These are phyloP conservation scores for Botia almorhae DNA, from an alignment of 2,797 vertebrate species.

Conservation along the genomic window DNA sequence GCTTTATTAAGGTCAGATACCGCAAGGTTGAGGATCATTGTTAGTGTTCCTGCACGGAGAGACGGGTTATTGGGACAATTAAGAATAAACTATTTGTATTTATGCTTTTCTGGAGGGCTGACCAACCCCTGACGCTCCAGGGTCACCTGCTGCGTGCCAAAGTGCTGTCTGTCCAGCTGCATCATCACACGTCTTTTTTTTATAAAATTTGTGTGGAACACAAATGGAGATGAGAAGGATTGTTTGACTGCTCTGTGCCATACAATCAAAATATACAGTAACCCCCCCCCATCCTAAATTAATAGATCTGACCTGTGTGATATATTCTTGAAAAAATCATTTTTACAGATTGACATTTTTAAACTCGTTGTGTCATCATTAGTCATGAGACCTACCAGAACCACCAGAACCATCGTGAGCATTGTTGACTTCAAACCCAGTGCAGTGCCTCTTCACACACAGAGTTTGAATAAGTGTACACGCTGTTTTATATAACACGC, in stretches of 20 bases:
- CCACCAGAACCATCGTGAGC: too few species aligned
- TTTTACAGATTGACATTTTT: too few species aligned
- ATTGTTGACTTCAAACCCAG: too few species aligned
- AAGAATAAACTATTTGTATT: slow-evolving; percentile 8
- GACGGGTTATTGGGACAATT: slow-evolving; percentile 5
- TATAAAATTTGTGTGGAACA: too few species aligned
- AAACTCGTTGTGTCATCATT: too few species aligned
- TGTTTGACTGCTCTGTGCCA: not conserved
- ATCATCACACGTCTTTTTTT: not conserved
- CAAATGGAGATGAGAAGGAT: not conserved
- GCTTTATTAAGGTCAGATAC: slow-evolving; percentile 9
- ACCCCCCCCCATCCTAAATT: not conserved
- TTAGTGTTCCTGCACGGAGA: slow-evolving; percentile 2
- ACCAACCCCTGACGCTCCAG: not conserved
- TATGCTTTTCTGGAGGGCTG: not conserved
- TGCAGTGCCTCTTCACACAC: too few species aligned
- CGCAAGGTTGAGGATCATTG: not conserved
- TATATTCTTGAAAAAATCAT: too few species aligned
- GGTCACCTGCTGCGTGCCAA: not conserved
- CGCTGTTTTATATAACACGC: too few species aligned
- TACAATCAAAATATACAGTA: not conserved
- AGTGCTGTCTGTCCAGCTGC: not conserved
- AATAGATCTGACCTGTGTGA: too few species aligned
- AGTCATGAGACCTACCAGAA: too few species aligned
- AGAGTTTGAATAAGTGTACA: too few species aligned